A percentile compares a stretch with the other conserved stretches of the same genome.
These are phyloP conservation scores for Itoplectis maculator DNA, from an alignment of 2,888 invertebrate genomes.

Conservation along the genomic window DNA sequence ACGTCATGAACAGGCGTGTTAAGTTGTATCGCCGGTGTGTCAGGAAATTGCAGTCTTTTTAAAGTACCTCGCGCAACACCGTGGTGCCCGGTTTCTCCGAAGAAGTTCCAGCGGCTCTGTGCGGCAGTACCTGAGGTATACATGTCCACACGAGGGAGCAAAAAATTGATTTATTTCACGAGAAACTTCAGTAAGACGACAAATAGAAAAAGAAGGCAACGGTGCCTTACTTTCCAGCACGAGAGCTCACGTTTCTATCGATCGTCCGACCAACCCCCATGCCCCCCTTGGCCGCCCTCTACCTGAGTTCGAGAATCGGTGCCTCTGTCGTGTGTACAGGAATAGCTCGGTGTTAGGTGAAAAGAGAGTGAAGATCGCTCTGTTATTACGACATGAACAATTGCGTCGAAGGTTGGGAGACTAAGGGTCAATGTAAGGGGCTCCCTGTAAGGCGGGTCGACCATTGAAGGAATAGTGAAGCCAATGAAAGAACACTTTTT, in stretches of 20 bases:
- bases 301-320: constrained; percentile 6
- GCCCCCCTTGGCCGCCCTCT: background rate
- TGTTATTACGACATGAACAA: background rate
- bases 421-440: background rate
- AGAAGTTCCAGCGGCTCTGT: background rate
- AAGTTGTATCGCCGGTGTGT: background rate
- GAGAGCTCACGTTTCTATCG: constrained; percentile 27
- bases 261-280: constrained; percentile 13
- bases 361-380: background rate
- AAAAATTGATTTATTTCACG: constrained; percentile 18
- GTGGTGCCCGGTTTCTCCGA: background rate
- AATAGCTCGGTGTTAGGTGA: background rate
- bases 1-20: background rate
- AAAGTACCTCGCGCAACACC: background rate
- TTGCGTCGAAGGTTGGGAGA: background rate
- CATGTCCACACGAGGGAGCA: constrained; percentile 3
- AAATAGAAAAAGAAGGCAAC: constrained; percentile 28
- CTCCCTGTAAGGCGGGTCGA: too few species aligned
- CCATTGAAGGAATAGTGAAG: too few species aligned
- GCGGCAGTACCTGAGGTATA: background rate
- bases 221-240: constrained; percentile 22
- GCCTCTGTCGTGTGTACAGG: background rate
- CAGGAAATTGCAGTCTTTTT: background rate
- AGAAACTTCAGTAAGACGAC: constrained; percentile 15
- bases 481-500: too few species aligned